phyloP scores from a whole-genome alignment of 2,888 invertebrate genomes.

The Eupithecia abbreviata region DNA sequence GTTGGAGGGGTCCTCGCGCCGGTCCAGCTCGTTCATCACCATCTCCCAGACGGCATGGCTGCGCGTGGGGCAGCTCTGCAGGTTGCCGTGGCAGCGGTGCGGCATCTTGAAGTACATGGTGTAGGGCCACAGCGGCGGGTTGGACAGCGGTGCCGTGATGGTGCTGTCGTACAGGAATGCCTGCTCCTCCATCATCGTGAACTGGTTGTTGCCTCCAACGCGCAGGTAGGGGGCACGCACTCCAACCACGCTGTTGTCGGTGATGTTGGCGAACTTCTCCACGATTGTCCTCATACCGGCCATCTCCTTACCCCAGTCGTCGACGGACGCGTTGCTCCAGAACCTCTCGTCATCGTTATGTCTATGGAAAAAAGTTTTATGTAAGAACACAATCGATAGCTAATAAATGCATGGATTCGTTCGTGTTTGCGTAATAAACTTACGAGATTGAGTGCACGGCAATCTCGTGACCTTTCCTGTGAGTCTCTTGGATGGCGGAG shows the following conservation, averaged over 20 bases:
- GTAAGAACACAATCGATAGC: slow-evolving; percentile 13
- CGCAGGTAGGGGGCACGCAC: slow-evolving; percentile 95
- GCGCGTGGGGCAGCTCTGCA: slow-evolving; percentile 95
- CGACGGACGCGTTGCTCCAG: slow-evolving; percentile 96
- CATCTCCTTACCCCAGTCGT: slow-evolving; percentile 98
- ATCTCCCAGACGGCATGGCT: slow-evolving; percentile 98
- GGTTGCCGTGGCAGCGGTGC: slow-evolving; percentile 95
- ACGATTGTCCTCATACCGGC: slow-evolving; percentile 95
- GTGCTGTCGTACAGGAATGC: slow-evolving; percentile 98
- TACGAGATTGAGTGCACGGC: slow-evolving; percentile 97
- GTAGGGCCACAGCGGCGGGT: slow-evolving; percentile 98
- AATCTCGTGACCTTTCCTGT: slow-evolving; percentile 96
- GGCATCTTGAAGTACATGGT: slow-evolving; percentile 99
- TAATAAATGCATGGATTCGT: slow-evolving; percentile 12
- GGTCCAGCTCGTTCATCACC: slow-evolving; percentile 97
- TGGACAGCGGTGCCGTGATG: slow-evolving; percentile 94
- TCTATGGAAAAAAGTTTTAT: slow-evolving; percentile 67
- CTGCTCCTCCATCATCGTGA: slow-evolving; percentile 98
- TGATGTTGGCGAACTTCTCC: slow-evolving; percentile 94
- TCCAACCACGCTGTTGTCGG: slow-evolving; percentile 95
- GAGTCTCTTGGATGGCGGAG: slow-evolving; percentile 95
- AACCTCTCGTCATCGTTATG: slow-evolving; percentile 96
- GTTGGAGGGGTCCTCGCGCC: slow-evolving; percentile 94
- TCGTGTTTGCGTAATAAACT: slow-evolving; percentile 64
- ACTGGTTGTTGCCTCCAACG: slow-evolving; percentile 97